These are phyloP conservation scores for Gonatopus flavifemur DNA, from an alignment of 1,140 invertebrate species.

Conservation along the genomic window DNA sequence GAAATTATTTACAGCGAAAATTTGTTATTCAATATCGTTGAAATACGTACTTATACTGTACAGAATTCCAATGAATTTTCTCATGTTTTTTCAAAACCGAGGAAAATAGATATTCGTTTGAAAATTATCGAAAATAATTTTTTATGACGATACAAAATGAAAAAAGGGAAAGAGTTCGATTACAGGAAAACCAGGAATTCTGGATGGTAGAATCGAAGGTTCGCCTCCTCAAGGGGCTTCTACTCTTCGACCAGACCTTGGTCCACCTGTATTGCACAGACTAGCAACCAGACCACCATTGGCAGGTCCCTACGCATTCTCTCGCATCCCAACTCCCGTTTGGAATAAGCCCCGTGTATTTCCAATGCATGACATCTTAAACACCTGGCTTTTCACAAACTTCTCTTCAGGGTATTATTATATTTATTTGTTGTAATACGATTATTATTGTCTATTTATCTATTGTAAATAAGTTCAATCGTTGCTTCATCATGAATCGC, in stretches of 20 bases:
- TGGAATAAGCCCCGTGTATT: conserved; percentile 79
- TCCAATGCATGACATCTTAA: conserved; percentile 70
- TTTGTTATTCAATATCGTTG: too few relatives aligned
- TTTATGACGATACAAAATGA: neutral
- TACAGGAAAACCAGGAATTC: conserved; percentile 49
- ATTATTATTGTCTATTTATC: conserved; percentile 7
- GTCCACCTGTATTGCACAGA: conserved; percentile 61
- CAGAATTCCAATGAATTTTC: too few relatives aligned
- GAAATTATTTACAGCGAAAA: too few relatives aligned
- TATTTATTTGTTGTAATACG: conserved; percentile 34
- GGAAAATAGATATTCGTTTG: too few relatives aligned
- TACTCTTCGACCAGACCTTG: conserved; percentile 56
- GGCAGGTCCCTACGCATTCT: conserved; percentile 89
- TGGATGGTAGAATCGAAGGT: conserved; percentile 56
- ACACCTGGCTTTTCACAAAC: conserved; percentile 85
- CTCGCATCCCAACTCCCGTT: conserved; percentile 77
- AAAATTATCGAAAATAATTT: conserved; percentile 1
- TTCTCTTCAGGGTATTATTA: conserved; percentile 76
- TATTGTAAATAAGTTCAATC: neutral
- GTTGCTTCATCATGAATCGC: neutral
- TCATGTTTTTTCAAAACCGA: too few relatives aligned
- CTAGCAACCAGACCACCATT: conserved; percentile 76
- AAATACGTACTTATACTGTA: too few relatives aligned
- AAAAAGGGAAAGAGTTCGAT: conserved; percentile 52
- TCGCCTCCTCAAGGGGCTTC: conserved; percentile 49